phyloP scores from a whole-genome alignment of 2,113 vertebrate species.

The Alouatta palliata region DNA sequence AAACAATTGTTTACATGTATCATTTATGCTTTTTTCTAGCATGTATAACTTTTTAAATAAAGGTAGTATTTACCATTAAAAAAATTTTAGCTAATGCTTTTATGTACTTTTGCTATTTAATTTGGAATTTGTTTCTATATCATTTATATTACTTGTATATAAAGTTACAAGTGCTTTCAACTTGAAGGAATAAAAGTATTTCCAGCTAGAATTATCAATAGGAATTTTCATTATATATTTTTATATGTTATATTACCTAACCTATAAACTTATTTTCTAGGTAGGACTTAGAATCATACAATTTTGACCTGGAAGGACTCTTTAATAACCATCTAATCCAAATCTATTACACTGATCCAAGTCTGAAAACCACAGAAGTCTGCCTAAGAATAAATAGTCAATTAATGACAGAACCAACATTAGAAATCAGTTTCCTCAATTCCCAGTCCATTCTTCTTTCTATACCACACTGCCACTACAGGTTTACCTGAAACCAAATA shows the following conservation, averaged over 20 bases:
- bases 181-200: constrained; percentile 7
- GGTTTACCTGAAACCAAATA: background rate
- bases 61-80: constrained; percentile 85
- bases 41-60: constrained; percentile 91
- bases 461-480: background rate
- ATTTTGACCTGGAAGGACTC: background rate
- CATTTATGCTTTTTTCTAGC: constrained; percentile 92
- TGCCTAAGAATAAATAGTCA: background rate
- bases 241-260: constrained; percentile 2
- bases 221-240: background rate
- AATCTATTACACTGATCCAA: background rate
- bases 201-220: constrained; percentile 30
- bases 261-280: constrained; percentile 23
- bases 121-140: constrained; percentile 38
- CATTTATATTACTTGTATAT: constrained; percentile 33
- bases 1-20: constrained; percentile 89
- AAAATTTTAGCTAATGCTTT: constrained; percentile 69
- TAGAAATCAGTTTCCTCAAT: background rate
- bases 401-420: background rate
- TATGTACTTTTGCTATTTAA: constrained; percentile 64
- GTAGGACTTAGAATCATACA: background rate
- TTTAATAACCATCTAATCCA: background rate
- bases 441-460: background rate
- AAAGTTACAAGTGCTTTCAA: constrained; percentile 28
- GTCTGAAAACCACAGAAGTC: constrained; percentile 7